Conservation (phyloP, 2,888 invertebrate genomes). For the Microchrysa polita region DNA sequence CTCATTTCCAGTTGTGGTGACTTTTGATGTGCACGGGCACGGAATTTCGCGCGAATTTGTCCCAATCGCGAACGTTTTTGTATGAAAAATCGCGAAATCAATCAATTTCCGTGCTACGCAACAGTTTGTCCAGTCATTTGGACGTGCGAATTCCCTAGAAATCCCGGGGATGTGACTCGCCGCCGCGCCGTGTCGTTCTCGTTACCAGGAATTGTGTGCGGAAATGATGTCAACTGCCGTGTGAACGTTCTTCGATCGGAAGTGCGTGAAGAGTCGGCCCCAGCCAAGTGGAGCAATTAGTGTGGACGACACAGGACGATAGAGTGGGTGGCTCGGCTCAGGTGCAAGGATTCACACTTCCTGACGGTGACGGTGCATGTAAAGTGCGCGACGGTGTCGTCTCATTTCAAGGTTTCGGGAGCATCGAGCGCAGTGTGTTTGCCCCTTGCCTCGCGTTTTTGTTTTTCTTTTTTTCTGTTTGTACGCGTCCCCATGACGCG, state of each 20-base stretch:
- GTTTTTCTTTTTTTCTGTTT: constrained; percentile 24
- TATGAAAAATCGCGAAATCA: neutral
- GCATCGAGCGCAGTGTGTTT: constrained; percentile 27
- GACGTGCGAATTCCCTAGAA: neutral
- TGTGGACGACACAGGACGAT: neutral
- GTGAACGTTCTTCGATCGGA: neutral
- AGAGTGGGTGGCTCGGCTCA: neutral
- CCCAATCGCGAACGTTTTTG: neutral
- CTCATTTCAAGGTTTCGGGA: constrained; percentile 34
- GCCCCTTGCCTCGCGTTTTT: constrained; percentile 2
- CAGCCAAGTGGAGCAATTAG: neutral
- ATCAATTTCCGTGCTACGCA: neutral
- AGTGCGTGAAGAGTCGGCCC: neutral
- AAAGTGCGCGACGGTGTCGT: neutral
- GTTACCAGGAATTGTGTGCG: constrained; percentile 2
- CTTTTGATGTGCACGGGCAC: constrained; percentile 7
- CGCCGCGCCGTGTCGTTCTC: neutral
- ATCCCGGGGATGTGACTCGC: neutral
- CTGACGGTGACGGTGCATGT: neutral
- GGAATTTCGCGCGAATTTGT: constrained; percentile 11
- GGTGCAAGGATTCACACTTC: constrained; percentile 34
- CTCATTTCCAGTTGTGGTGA: constrained; percentile 33
- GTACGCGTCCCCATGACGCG: neutral
- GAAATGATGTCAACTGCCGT: constrained; percentile 36
- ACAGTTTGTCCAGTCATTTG: neutral